Conservation (phyloP, 2,888 invertebrate genomes). For the Ctena decussata region DNA sequence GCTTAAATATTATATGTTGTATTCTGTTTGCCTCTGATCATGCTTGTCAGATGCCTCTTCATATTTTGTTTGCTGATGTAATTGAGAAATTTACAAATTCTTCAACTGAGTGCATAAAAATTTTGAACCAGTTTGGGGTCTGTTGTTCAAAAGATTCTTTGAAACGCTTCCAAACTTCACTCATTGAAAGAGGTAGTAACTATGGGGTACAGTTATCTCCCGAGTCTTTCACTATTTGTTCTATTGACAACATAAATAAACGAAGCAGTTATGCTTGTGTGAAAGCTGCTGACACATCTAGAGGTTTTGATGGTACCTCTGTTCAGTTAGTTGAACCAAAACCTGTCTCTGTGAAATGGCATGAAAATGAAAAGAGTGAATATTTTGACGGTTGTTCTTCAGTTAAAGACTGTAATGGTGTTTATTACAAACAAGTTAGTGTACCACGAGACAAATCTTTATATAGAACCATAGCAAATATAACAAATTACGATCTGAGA, state of each 20-base stretch:
- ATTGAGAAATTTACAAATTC: conserved; percentile 18
- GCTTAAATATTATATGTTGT: background rate
- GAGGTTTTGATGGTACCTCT: conserved; percentile 28
- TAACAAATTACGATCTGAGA: background rate
- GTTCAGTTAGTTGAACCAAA: conserved; percentile 12
- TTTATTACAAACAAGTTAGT: background rate
- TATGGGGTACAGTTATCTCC: background rate
- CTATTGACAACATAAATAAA: background rate
- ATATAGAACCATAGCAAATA: background rate
- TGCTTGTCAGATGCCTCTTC: background rate
- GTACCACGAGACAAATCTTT: background rate
- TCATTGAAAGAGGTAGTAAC: background rate
- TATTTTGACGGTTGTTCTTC: background rate
- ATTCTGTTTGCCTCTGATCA: background rate
- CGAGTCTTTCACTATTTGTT: background rate
- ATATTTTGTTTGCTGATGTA: background rate
- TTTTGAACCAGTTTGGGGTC: background rate
- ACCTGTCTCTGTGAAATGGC: background rate
- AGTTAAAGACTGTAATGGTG: background rate
- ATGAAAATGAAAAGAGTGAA: background rate
- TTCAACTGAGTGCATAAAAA: background rate
- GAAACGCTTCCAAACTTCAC: background rate
- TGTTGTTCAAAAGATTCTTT: background rate
- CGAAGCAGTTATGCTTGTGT: background rate
- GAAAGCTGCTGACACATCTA: background rate